Base-by-base conservation (phyloP, 2,888 invertebrate genomes). In the Rosalia funebris region DNA sequence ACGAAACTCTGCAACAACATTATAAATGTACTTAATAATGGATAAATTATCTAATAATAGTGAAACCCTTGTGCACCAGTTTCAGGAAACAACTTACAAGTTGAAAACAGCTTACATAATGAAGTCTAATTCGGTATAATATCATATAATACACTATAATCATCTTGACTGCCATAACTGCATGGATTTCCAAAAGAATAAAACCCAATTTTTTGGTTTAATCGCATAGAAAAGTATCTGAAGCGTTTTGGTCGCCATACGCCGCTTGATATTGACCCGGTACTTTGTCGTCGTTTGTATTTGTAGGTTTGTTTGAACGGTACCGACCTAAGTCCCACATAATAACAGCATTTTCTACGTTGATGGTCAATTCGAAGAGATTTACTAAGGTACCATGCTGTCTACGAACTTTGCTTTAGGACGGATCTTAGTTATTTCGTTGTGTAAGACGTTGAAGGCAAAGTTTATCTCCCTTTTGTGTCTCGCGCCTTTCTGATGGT, bases 331-430 rank as follows among this genome's bases (percentile, higher is more conserved):
- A 73, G 65, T 63, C 68, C 42, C 32, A 41, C 50, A 76, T 73
- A 76, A 76, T 72, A 70, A 67, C 63, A 54, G 74, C 63, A 74
- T 76, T 75, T 76, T 76, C 76, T 74, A 74, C 75, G 71, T 71
- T 71, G 72, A 66, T 73, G 70, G 71, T 71, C 74, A 71, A 71
- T 75, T 71, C 34, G 10, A 31, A 16, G 17, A 34, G 46, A 61
- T 61, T 60, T 39, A 42, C 42, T 15, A 48, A 42, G 63, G 61
- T 52, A 66, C 61, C 66, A 61, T 50, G 66, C 63, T 53, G 66
- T 63, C 66, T 63, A 42, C 57, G 48, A 58, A 62, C 53, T 42
- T 53, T 42, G 31, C 42, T 31, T 48, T 32, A 32, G 7, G 32
- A 10, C 32, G 11, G 20, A 53, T 32, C 20, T 32, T 19, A 19